These are phyloP conservation scores for Sander vitreus DNA, from an alignment of 2,113 vertebrate genomes.

Conservation along the genomic window DNA sequence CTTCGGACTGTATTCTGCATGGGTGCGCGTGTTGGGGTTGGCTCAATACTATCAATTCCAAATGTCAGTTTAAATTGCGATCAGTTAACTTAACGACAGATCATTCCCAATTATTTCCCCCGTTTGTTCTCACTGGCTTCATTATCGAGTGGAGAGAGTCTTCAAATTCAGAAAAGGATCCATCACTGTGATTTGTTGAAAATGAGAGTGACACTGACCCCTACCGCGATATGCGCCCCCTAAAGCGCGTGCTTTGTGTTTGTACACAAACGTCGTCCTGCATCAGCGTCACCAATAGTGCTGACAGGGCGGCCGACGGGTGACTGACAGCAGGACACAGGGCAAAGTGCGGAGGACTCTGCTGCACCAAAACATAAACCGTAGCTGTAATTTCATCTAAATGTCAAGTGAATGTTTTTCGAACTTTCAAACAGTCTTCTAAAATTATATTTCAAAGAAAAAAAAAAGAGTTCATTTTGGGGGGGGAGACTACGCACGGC, in stretches of 20 bases:
- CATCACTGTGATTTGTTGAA: constrained; percentile 11
- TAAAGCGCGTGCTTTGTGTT: constrained; percentile 9
- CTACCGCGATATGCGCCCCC: neutral
- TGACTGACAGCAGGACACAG: constrained; percentile 58
- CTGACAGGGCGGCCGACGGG: constrained; percentile 1
- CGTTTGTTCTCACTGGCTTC: constrained; percentile 41
- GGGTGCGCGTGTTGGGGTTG: neutral
- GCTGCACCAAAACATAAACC: neutral
- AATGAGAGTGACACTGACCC: constrained; percentile 51
- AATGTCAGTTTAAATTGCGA: constrained; percentile 60
- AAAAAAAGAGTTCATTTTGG: neutral
- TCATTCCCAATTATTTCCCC: constrained; percentile 52
- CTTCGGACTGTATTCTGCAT: neutral
- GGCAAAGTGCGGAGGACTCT: constrained; percentile 26
- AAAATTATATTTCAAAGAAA: neutral
- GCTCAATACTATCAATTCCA: constrained; percentile 50
- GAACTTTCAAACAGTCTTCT: constrained; percentile 2
- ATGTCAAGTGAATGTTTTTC: neutral
- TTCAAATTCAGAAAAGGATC: constrained; percentile 10
- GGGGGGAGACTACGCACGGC: too few species aligned
- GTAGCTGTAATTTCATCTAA: neutral
- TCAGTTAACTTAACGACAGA: constrained; percentile 40
- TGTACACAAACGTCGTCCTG: constrained; percentile 38
- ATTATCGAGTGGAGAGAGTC: constrained; percentile 27
- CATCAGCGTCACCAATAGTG: constrained; percentile 17